Percentiles rank a stretch among this genome's conserved stretches.
These are phyloP conservation scores for Varroa destructor DNA, from an alignment of 1,140 invertebrate species.

Conservation along the genomic window DNA sequence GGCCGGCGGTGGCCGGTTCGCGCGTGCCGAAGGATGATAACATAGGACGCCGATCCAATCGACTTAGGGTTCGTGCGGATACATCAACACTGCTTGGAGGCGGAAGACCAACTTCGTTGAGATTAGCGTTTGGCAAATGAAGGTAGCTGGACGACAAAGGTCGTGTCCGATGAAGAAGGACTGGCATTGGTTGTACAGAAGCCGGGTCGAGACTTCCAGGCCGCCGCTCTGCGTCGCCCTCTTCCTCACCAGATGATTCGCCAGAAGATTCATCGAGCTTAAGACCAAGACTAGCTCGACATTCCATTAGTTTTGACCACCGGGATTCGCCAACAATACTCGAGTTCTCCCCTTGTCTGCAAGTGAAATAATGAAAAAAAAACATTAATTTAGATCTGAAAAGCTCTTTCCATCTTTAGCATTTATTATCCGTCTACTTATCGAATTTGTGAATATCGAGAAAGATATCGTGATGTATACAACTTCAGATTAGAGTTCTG, in stretches of 20 bases:
- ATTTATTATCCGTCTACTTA: too few relatives aligned
- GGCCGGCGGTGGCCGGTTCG: conserved; percentile 3
- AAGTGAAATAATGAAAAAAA: too few relatives aligned
- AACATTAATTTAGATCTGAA: too few relatives aligned
- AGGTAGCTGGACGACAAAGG: conserved; percentile 8
- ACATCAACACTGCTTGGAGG: conserved; percentile 16
- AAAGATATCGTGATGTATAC: neutral
- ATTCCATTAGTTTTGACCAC: conserved; percentile 26
- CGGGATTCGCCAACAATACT: neutral
- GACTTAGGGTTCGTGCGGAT: conserved; percentile 18
- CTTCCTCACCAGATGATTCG: conserved; percentile 10
- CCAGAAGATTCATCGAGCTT: conserved; percentile 19
- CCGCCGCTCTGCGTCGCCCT: neutral
- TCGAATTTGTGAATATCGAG: neutral
- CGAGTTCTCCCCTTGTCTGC: neutral
- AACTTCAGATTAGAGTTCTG: neutral
- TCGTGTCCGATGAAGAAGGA: conserved; percentile 17
- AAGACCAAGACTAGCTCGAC: conserved; percentile 3
- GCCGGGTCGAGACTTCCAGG: neutral
- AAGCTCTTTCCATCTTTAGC: too few relatives aligned
- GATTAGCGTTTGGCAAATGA: conserved; percentile 5
- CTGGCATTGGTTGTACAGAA: conserved; percentile 5
- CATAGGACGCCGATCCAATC: neutral
- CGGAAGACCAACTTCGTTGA: conserved; percentile 8
- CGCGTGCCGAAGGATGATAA: conserved; percentile 4